Evolutionary conservation across 2,113 vertebrate species (phyloP).

Genomic region (Mungos mungo): DNA sequence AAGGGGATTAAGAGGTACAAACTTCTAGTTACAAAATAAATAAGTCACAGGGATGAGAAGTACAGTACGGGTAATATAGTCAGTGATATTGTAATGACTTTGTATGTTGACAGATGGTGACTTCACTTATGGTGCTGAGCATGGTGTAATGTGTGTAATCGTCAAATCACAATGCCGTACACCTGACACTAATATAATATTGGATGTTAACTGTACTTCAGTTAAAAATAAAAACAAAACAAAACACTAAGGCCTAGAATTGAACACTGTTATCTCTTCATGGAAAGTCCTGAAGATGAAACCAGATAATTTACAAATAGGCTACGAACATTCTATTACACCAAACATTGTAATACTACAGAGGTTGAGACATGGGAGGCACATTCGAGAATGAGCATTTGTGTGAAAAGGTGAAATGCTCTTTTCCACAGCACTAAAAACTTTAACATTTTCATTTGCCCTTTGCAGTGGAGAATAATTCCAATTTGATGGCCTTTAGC

Average conservation of each 20-base stretch:
- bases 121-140: background rate
- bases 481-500: background rate
- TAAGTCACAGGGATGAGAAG: background rate
- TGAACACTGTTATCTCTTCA: background rate
- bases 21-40: background rate
- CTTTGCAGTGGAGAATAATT: background rate
- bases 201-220: background rate
- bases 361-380: background rate
- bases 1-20: background rate
- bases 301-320: background rate
- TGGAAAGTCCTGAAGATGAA: background rate
- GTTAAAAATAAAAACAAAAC: background rate
- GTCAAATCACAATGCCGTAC: background rate
- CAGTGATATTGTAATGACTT: background rate
- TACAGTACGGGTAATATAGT: background rate
- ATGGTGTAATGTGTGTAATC: background rate
- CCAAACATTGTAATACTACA: too few relatives aligned
- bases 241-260: background rate
- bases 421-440: background rate
- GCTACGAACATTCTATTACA: rapidly evolving
- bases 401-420: background rate
- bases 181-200: background rate
- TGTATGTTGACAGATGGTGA: background rate
- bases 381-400: background rate
- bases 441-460: background rate